Conservation (phyloP, 2,113 vertebrate species). For the Campylomormyrus tamandua region DNA sequence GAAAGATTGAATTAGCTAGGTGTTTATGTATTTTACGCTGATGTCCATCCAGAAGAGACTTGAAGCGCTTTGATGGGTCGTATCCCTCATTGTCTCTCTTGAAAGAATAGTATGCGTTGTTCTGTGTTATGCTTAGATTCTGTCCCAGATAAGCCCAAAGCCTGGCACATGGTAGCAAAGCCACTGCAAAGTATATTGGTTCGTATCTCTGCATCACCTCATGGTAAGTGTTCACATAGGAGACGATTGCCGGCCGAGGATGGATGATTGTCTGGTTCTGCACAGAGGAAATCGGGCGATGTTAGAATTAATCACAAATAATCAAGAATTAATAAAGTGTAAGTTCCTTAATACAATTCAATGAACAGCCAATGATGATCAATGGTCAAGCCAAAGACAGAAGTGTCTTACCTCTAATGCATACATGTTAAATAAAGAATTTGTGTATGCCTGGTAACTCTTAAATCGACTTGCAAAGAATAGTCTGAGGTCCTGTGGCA, state of each 20-base stretch:
- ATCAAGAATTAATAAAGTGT: neutral
- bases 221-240: constrained; percentile 25
- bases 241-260: constrained; percentile 14
- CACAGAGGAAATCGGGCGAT: neutral
- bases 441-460: constrained; percentile 11
- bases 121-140: neutral
- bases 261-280: constrained; percentile 19
- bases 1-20: constrained; percentile 21
- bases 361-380: neutral
- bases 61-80: constrained; percentile 29
- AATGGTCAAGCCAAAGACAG: neutral
- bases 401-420: constrained; percentile 25
- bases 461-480: constrained; percentile 18
- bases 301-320: neutral
- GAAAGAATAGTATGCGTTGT: constrained; percentile 32
- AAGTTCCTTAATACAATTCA: neutral
- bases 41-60: constrained; percentile 27
- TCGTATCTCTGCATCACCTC: neutral
- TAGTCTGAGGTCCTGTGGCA: neutral
- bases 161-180: constrained; percentile 31
- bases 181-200: constrained; percentile 30
- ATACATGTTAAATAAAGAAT: neutral
- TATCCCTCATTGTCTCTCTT: constrained; percentile 7
- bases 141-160: constrained; percentile 32
- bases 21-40: neutral